phyloP scores from a whole-genome alignment of 2,113 vertebrate genomes.

The Alligator mississippiensis region DNA sequence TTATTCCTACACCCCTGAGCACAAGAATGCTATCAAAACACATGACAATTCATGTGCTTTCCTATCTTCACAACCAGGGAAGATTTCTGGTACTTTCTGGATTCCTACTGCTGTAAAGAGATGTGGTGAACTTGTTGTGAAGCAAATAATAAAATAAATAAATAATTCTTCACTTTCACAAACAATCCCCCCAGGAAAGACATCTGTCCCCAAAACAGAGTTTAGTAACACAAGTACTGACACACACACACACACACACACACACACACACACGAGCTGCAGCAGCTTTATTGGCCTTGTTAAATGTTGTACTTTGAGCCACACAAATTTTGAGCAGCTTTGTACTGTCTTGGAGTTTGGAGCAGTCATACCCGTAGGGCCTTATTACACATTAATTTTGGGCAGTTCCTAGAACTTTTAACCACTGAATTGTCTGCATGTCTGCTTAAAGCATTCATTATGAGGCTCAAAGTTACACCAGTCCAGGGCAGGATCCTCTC shows the following conservation, averaged over 20 bases:
- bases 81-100: neutral
- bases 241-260: neutral
- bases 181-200: neutral
- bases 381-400: too few species aligned
- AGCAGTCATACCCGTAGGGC: too few species aligned
- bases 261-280: too few species aligned
- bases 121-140: conserved; percentile 30
- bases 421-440: too few species aligned
- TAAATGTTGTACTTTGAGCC: too few species aligned
- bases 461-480: too few species aligned
- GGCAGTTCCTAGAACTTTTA: too few species aligned
- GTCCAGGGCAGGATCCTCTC: too few species aligned
- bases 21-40: neutral
- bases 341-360: too few species aligned
- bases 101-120: neutral
- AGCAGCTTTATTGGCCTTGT: too few species aligned
- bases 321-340: too few species aligned
- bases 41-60: conserved; percentile 19
- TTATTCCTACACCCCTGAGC: neutral
- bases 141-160: neutral
- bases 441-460: too few species aligned
- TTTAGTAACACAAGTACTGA: neutral
- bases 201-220: conserved; percentile 22
- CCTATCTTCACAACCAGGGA: neutral
- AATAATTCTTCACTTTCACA: neutral